A percentile compares a stretch with the other conserved stretches of the same genome.
Evolutionary conservation across 2,797 vertebrate genomes (phyloP).

Genomic region (Tapera naevia): DNA sequence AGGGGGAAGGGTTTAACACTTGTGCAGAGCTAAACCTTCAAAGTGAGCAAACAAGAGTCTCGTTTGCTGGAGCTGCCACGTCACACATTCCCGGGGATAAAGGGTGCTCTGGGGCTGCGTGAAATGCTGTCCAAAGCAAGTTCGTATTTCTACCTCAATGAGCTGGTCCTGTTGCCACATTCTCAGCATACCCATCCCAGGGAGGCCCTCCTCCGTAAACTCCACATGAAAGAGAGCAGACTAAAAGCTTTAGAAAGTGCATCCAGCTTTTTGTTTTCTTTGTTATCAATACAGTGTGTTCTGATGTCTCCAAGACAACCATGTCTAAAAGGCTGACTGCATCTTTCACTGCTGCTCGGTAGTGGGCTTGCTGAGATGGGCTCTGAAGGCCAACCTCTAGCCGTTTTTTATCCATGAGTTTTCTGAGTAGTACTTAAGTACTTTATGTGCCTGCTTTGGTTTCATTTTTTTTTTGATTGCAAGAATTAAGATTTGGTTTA

Average conservation of each 20-base stretch:
- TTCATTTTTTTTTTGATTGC: neutral
- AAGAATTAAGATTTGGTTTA: neutral
- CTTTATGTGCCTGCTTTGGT: neutral
- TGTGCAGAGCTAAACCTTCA: neutral
- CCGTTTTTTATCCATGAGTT: neutral
- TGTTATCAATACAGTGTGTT: constrained; percentile 64
- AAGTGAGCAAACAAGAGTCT: neutral
- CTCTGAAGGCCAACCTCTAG: neutral
- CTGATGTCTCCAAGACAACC: constrained; percentile 75
- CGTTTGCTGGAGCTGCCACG: neutral
- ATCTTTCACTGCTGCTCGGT: constrained; percentile 52
- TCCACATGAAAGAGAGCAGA: constrained; percentile 54
- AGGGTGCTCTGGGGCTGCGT: neutral
- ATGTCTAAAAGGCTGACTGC: constrained; percentile 62
- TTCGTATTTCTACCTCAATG: constrained; percentile 26
- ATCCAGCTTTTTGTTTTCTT: constrained; percentile 71
- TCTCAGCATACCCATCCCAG: constrained; percentile 43
- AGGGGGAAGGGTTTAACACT: neutral
- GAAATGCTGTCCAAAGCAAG: neutral
- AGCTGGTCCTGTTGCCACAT: constrained; percentile 42
- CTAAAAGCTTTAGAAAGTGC: constrained; percentile 70
- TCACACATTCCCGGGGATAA: neutral
- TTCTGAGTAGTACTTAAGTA: neutral
- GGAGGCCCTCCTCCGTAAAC: constrained; percentile 59
- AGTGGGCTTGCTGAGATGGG: neutral